Conservation (phyloP, 2,888 invertebrate species). For the Acleris laterana region DNA sequence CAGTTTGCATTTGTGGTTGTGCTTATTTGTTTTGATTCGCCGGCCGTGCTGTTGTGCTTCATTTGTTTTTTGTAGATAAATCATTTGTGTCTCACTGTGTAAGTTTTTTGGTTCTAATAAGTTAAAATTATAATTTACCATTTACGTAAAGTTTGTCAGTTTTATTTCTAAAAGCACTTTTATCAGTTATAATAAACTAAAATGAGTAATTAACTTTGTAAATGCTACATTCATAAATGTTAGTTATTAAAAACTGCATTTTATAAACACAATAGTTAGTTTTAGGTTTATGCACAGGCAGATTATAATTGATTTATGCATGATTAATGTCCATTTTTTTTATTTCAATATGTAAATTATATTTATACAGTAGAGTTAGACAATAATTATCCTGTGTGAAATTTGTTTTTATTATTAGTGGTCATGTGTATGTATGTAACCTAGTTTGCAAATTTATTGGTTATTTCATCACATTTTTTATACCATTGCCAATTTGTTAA, state of each 20-base stretch:
- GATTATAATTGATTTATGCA: neutral
- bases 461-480: constrained; percentile 23
- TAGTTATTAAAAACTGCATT: too few species aligned
- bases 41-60: constrained; percentile 67
- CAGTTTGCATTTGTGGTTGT: constrained; percentile 71
- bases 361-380: too few species aligned
- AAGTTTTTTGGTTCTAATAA: constrained; percentile 21
- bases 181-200: neutral
- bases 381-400: too few species aligned
- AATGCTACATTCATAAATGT: neutral
- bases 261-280: neutral
- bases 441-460: constrained; percentile 14
- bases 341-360: neutral
- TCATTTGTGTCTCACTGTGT: constrained; percentile 33
- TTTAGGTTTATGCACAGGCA: neutral
- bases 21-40: constrained; percentile 66
- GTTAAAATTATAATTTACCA: constrained; percentile 2
- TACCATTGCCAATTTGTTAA: constrained; percentile 8
- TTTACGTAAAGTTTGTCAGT: constrained; percentile 2
- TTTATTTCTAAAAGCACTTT: constrained; percentile 19
- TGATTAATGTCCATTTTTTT: neutral
- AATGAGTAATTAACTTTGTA: constrained; percentile 1
- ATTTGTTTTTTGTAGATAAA: constrained; percentile 49
- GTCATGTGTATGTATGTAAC: constrained; percentile 4
- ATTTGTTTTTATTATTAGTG: too few species aligned